Conservation (phyloP, 2,797 vertebrate genomes). For the Pteronotus mesoamericanus region DNA sequence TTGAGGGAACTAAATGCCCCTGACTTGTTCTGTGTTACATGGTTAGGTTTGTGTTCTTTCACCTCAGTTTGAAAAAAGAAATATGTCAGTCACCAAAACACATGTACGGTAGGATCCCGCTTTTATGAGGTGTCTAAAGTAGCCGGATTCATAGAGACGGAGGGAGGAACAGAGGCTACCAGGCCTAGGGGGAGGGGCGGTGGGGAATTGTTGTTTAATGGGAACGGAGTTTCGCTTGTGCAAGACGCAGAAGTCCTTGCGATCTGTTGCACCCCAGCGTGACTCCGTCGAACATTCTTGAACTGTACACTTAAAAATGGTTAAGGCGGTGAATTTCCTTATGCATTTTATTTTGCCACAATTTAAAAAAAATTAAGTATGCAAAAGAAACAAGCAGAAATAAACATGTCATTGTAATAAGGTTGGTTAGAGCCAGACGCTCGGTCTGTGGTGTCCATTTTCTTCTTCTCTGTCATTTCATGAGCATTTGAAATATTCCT, state of each 20-base stretch:
- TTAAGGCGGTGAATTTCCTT: neutral
- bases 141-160: neutral
- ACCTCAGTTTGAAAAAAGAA: neutral
- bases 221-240: neutral
- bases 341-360: neutral
- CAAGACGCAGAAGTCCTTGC: neutral
- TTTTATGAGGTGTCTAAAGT: neutral
- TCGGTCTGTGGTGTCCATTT: no score
- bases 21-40: neutral
- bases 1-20: fast-evolving
- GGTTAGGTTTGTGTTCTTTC: neutral
- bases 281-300: fast-evolving
- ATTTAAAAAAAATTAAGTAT: neutral
- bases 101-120: neutral
- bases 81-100: neutral
- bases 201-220: neutral
- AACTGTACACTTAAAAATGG: no score
- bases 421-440: neutral
- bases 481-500: neutral
- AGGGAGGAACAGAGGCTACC: fast-evolving
- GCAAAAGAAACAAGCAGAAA: neutral
- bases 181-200: neutral
- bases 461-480: neutral
- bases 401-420: neutral
- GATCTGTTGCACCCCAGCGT: fast-evolving